These are phyloP conservation scores for Catharus minimus DNA, from an alignment of 2,113 vertebrate genomes.

Conservation along the genomic window DNA sequence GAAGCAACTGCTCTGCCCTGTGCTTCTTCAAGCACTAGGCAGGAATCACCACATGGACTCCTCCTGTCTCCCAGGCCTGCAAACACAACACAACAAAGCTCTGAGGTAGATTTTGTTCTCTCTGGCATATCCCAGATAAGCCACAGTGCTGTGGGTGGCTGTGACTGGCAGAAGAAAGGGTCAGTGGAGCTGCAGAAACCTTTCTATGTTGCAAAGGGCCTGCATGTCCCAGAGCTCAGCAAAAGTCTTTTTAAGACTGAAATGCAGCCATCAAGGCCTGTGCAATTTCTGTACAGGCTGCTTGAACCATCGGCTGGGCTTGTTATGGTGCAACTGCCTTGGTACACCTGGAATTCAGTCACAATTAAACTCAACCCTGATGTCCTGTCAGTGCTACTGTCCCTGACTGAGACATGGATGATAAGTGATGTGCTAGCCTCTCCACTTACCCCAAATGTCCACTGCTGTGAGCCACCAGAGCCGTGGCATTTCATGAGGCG, in stretches of 20 bases:
- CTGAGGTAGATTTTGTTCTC: neutral
- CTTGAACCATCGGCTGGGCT: neutral
- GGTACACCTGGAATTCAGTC: neutral
- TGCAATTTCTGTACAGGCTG: neutral
- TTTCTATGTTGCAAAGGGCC: neutral
- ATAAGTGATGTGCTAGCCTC: constrained; percentile 1
- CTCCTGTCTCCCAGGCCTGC: neutral
- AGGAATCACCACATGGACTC: neutral
- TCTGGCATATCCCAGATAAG: neutral
- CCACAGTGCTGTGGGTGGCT: neutral
- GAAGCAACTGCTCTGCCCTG: neutral
- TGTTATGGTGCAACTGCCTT: neutral
- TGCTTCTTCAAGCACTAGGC: neutral
- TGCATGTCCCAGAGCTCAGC: neutral
- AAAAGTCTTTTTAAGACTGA: neutral
- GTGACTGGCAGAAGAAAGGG: neutral
- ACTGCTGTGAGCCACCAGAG: constrained; percentile 95
- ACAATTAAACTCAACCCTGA: neutral
- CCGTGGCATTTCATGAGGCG: constrained; percentile 97
- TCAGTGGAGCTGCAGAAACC: neutral
- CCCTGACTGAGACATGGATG: fast-evolving
- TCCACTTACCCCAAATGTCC: constrained; percentile 88
- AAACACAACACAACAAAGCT: neutral
- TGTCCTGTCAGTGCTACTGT: neutral
- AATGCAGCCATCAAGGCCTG: neutral